Base-by-base conservation (phyloP, 1,140 invertebrate genomes). In the Bombus balteatus region DNA sequence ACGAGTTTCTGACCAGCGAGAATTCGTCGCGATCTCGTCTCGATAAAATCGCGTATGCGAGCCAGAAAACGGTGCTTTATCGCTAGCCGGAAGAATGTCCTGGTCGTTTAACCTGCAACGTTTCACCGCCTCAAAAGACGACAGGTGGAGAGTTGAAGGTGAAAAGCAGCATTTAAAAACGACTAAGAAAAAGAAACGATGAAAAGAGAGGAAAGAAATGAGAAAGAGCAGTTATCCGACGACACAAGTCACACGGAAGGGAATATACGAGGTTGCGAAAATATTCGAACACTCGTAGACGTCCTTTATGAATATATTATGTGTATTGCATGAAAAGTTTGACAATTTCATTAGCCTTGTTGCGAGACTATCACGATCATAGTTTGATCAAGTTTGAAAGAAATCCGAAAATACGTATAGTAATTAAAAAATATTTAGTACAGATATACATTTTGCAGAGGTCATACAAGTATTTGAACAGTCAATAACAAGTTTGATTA, bases 1-100 rank as follows among this genome's bases (percentile, higher is more conserved):
- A 75, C 62, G 47, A 41, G 66, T 62, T 47, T 41, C 32, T 12
- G 9, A 3, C 37, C 28, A 32, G 6, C 18, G 59, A 28, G 57
- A 79, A 78, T 87, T 79, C 65, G 74, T 62, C 53, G 73, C 68
- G 74, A 87, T 78, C 70, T 13, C 15, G 10, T 0, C 4, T 9
- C 25, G 81, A 84, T 87, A 74, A 87, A 84, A 73, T 68, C 37
- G 37, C 39, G 47, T 32, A 3, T 47, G 41, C 37, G 37, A n/a
- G 66, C 28, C 47, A 34, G 18, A 59, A 6, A 41, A 66, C 81
- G 57, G 37, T 79, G 74, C 41, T 83, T 87, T 74, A 84, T 78
- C 59, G 66, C 66, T 39, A 8, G 9, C 41, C 68, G 59, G 75
- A 74, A 74, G 75, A 78, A 79, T 62, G 65, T 71, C 37, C 8